These are phyloP conservation scores for Cotesia glomerata DNA, from an alignment of 1,140 invertebrate genomes.

Conservation along the genomic window DNA sequence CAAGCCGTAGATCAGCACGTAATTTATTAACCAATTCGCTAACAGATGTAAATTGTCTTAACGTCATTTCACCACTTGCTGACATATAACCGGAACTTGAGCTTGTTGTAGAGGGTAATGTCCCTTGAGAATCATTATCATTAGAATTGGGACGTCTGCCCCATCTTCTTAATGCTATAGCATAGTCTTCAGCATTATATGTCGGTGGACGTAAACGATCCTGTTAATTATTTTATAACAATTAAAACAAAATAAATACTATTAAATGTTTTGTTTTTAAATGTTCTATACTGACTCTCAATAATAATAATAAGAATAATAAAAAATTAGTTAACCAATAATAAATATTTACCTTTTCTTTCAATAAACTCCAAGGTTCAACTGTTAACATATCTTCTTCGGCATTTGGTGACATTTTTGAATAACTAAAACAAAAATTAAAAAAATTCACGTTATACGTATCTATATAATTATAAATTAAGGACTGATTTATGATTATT, in stretches of 20 bases:
- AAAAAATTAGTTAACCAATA: not conserved
- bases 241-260: constrained; percentile 4
- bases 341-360: constrained; percentile 52
- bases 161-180: constrained; percentile 77
- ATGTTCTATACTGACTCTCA: not conserved
- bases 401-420: constrained; percentile 62
- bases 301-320: not conserved
- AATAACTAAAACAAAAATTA: constrained; percentile 53
- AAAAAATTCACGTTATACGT: not conserved
- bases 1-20: constrained; percentile 80
- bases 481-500: not conserved
- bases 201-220: constrained; percentile 83
- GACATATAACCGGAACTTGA: constrained; percentile 59
- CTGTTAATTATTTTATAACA: constrained; percentile 54
- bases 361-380: constrained; percentile 55
- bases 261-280: not conserved
- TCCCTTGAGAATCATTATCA: constrained; percentile 52
- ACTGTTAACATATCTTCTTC: constrained; percentile 60
- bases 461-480: not conserved
- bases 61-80: constrained; percentile 79
- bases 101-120: constrained; percentile 62
- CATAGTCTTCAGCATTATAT: constrained; percentile 86
- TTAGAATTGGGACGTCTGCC: constrained; percentile 67
- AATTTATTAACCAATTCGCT: constrained; percentile 88
- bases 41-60: constrained; percentile 83